Conservation (phyloP, 2,797 vertebrate species). For the Anabacerthia variegaticeps region DNA sequence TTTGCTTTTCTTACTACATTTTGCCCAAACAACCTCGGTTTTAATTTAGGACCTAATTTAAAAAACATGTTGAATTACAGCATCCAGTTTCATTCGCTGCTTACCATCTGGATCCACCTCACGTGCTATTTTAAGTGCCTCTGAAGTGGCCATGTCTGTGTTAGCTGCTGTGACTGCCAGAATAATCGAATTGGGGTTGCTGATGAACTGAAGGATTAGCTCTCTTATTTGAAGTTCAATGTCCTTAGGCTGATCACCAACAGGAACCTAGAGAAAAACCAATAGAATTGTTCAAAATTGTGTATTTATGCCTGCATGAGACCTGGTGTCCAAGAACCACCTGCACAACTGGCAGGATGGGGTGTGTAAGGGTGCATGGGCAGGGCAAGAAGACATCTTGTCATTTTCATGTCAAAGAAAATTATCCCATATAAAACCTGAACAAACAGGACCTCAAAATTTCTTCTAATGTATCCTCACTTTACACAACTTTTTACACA, state of each 20-base stretch:
- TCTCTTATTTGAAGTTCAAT: constrained; percentile 97
- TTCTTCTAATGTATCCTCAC: not conserved
- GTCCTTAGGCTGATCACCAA: constrained; percentile 97
- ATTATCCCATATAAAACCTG: not conserved
- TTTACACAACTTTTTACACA: not conserved
- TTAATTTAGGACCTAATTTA: not conserved
- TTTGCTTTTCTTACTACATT: not conserved
- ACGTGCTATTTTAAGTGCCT: constrained; percentile 95
- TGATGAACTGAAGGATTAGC: constrained; percentile 95
- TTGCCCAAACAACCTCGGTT: not conserved
- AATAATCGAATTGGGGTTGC: constrained; percentile 98
- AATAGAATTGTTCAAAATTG: not conserved
- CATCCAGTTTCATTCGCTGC: not conserved
- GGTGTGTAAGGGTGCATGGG: not conserved
- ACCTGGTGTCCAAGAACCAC: not conserved
- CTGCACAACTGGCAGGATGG: not conserved
- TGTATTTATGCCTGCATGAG: not conserved
- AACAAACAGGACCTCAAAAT: not conserved
- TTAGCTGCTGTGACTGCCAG: constrained; percentile 96
- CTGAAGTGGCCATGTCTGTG: constrained; percentile 98
- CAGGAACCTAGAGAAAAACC: constrained; percentile 85
- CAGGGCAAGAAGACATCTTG: not conserved
- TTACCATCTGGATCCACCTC: constrained; percentile 96
- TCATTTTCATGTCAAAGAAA: not conserved
- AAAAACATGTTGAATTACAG: not conserved